These are phyloP conservation scores for Drosophila paramelanica DNA, from an alignment of 2,888 invertebrate genomes.

Conservation along the genomic window DNA sequence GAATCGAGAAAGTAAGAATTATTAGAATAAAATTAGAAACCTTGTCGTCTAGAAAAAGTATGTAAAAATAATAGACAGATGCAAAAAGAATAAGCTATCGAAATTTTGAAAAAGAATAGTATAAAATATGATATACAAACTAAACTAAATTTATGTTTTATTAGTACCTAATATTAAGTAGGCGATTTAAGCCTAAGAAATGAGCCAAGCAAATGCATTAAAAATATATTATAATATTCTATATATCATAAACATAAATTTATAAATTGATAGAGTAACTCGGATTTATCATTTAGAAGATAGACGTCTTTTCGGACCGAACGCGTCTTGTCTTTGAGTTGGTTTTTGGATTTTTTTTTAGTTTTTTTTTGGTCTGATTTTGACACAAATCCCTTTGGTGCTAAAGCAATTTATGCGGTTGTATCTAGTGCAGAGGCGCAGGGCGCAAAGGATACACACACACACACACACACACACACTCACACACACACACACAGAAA, in stretches of 20 bases:
- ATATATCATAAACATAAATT: no score
- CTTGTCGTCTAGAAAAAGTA: no score
- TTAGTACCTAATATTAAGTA: background rate
- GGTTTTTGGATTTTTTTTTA: conserved; percentile 19
- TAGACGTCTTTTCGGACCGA: conserved; percentile 20
- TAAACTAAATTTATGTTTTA: no score
- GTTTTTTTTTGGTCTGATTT: conserved; percentile 67
- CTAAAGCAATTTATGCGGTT: conserved; percentile 81
- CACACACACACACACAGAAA: conserved; percentile 12
- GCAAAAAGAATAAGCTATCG: no score
- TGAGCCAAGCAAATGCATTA: no score
- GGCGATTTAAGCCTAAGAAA: no score
- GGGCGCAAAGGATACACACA: conserved; percentile 6
- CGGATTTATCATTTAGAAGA: conserved; percentile 7
- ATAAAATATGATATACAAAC: background rate
- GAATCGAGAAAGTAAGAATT: no score
- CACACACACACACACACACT: conserved; percentile 10
- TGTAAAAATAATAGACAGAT: no score
- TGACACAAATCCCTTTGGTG: conserved; percentile 81
- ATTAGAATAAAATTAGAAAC: no score
- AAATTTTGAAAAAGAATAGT: background rate
- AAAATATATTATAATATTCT: no score
- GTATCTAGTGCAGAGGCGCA: conserved; percentile 44
- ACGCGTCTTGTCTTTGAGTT: conserved; percentile 64
- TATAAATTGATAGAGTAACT: conserved; percentile 26